Conservation (phyloP, 2,113 vertebrate genomes). For the Verasper variegatus region DNA sequence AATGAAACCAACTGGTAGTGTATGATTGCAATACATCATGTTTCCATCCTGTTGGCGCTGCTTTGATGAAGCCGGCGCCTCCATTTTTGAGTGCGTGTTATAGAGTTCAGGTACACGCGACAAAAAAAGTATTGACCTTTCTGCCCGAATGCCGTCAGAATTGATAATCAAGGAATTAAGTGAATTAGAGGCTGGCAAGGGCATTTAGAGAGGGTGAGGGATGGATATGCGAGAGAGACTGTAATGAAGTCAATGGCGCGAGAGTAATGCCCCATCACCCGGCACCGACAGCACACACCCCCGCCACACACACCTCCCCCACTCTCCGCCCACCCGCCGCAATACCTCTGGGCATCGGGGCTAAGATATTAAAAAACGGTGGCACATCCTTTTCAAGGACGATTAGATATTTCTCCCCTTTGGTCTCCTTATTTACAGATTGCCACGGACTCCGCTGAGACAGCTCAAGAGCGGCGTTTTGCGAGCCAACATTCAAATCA, state of each 20-base stretch:
- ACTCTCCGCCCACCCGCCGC: constrained; percentile 58
- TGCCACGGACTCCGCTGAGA: constrained; percentile 52
- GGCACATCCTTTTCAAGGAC: constrained; percentile 79
- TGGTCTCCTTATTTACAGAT: constrained; percentile 73
- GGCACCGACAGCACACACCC: constrained; percentile 59
- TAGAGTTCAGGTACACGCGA: constrained; percentile 69
- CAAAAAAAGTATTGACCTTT: constrained; percentile 77
- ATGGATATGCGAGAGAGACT: constrained; percentile 76
- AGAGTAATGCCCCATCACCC: constrained; percentile 80
- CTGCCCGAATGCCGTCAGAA: constrained; percentile 70
- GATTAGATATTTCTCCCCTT: constrained; percentile 73
- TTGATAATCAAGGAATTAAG: constrained; percentile 83
- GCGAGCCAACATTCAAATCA: constrained; percentile 50
- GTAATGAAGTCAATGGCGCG: constrained; percentile 83
- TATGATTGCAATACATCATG: constrained; percentile 48
- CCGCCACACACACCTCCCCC: constrained; percentile 46
- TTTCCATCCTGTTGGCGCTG: constrained; percentile 15
- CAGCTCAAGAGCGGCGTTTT: constrained; percentile 38
- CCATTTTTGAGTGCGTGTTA: constrained; percentile 38
- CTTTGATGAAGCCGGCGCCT: constrained; percentile 37
- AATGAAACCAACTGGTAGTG: constrained; percentile 59
- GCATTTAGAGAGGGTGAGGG: constrained; percentile 68
- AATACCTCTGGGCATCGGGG: constrained; percentile 71
- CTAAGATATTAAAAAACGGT: constrained; percentile 77
- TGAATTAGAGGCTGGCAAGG: constrained; percentile 78